A percentile compares a stretch with the other conserved stretches of the same genome.
Evolutionary conservation across 2,888 invertebrate genomes (phyloP).

Genomic region (Eupithecia abbreviata): DNA sequence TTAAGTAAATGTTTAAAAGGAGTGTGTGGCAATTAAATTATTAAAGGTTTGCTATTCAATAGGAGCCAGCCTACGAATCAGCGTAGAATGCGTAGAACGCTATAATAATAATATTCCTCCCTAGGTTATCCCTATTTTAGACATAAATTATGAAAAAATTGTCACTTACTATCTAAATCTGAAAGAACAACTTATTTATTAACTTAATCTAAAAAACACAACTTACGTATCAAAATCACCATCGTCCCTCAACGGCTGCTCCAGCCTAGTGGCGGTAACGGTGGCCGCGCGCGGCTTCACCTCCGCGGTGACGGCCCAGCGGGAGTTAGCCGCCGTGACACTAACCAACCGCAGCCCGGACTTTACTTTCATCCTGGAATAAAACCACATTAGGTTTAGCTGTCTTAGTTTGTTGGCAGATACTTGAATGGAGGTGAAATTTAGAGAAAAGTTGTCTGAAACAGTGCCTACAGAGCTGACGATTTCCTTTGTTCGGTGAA

Average conservation of each 20-base stretch:
- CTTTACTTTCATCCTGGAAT: slow-evolving; percentile 92
- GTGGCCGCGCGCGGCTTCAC: slow-evolving; percentile 94
- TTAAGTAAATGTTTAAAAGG: too few species aligned
- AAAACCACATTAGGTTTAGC: neutral
- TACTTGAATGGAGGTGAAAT: neutral
- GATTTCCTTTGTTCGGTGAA: neutral
- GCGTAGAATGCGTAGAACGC: too few species aligned
- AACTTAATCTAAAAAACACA: neutral
- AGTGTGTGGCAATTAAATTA: too few species aligned
- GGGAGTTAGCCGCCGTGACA: slow-evolving; percentile 89
- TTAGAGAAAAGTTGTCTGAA: neutral
- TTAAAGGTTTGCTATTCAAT: too few species aligned
- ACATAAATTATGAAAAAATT: neutral
- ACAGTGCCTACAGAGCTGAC: neutral
- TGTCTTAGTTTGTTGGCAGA: neutral
- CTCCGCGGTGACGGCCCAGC: slow-evolving; percentile 95
- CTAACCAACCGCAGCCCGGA: slow-evolving; percentile 93
- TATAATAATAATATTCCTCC: neutral
- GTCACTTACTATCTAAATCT: neutral
- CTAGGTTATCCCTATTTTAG: neutral
- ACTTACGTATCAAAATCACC: slow-evolving; percentile 70
- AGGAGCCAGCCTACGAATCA: too few species aligned
- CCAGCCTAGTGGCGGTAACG: slow-evolving; percentile 90
- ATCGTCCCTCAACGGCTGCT: slow-evolving; percentile 74
- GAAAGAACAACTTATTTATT: neutral